phyloP scores from a whole-genome alignment of 2,888 invertebrate genomes.

The Caenorhabditis sp. region DNA sequence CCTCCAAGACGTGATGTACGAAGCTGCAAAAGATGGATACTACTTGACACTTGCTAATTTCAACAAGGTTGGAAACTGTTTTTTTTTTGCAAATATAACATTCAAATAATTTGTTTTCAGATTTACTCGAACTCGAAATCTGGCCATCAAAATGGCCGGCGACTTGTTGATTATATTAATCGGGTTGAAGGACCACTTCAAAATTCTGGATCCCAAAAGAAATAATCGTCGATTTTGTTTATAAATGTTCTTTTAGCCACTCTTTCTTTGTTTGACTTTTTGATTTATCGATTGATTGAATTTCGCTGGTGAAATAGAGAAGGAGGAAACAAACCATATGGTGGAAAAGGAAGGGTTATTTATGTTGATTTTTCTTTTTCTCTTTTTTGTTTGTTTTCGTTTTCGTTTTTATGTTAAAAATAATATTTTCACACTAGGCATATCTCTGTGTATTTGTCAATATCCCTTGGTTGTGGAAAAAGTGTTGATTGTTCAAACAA shows the following conservation, averaged over 20 bases:
- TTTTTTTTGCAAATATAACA: neutral
- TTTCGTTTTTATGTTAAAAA: too few species aligned
- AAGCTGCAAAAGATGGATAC: conserved; percentile 9
- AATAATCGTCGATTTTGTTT: too few species aligned
- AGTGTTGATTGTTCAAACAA: neutral
- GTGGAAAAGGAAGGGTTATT: neutral
- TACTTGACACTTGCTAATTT: conserved; percentile 8
- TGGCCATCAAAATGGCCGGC: conserved; percentile 18
- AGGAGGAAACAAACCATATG: neutral
- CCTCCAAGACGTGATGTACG: conserved; percentile 18
- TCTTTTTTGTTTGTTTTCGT: too few species aligned
- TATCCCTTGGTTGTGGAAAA: neutral
- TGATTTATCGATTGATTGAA: conserved; percentile 5
- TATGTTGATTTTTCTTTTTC: neutral
- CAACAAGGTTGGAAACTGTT: conserved; percentile 4
- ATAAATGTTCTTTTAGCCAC: conserved; percentile 5
- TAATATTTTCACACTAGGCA: neutral
- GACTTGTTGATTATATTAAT: conserved; percentile 20
- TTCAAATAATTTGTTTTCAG: conserved; percentile 2
- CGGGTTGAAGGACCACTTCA: conserved; percentile 1
- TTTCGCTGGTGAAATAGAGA: neutral
- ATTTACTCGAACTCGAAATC: conserved; percentile 14
- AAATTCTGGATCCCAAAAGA: too few species aligned
- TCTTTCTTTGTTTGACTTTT: conserved; percentile 3
- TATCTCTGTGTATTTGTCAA: neutral